A percentile compares a stretch with the other conserved stretches of the same genome.
phyloP scores from a whole-genome alignment of 2,888 invertebrate species.

The Lasioglossum pauxillum region DNA sequence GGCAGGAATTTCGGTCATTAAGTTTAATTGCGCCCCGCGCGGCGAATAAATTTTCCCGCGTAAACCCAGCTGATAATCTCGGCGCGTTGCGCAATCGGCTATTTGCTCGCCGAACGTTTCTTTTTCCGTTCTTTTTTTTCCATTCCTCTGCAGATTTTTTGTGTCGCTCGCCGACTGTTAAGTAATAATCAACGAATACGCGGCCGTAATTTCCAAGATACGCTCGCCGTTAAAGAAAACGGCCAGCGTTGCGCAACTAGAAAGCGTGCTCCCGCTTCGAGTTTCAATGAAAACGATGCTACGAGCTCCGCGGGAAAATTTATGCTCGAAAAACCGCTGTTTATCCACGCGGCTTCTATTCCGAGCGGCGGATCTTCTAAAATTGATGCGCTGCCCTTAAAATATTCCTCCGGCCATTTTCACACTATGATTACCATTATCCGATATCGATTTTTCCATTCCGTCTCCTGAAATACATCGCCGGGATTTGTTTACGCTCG shows the following conservation, averaged over 20 bases:
- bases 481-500: constrained; percentile 1
- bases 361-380: neutral
- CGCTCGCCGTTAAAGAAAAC: neutral
- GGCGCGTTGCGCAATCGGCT: constrained; percentile 14
- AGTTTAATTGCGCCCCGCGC: constrained; percentile 31
- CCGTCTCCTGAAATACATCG: neutral
- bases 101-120: constrained; percentile 9
- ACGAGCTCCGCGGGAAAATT: neutral
- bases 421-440: neutral
- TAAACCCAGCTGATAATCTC: constrained; percentile 22
- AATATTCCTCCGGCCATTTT: neutral
- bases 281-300: neutral
- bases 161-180: neutral
- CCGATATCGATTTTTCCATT: neutral
- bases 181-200: constrained; percentile 12
- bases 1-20: constrained; percentile 57
- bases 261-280: neutral
- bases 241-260: constrained; percentile 1
- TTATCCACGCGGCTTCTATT: neutral
- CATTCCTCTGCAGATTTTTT: neutral
- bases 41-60: constrained; percentile 50
- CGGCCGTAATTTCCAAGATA: neutral
- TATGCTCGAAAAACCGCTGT: neutral
- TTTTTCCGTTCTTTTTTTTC: neutral
- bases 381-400: neutral